Evolutionary conservation across 1,140 invertebrate species (phyloP).

Genomic region (Gonatopus flavifemur): DNA sequence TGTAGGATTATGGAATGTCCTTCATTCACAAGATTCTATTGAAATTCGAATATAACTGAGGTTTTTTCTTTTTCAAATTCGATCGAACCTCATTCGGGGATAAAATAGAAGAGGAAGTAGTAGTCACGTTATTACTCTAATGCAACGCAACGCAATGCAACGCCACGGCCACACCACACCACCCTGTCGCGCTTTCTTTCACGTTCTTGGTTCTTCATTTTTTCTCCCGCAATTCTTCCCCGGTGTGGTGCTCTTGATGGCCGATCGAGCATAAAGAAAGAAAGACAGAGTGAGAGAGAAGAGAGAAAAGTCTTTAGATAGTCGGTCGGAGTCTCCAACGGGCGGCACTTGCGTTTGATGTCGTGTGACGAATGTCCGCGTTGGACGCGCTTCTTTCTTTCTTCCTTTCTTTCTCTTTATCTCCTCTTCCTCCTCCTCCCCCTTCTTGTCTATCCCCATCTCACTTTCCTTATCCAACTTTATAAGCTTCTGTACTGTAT

Average conservation of each 20-base stretch:
- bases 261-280: constrained; percentile 49
- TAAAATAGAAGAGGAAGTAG: too few species aligned
- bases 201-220: constrained; percentile 33
- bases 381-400: constrained; percentile 36
- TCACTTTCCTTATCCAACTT: constrained; percentile 4
- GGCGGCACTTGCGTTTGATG: constrained; percentile 54
- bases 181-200: constrained; percentile 12
- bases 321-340: constrained; percentile 47
- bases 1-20: too few species aligned
- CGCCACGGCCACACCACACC: constrained; percentile 3
- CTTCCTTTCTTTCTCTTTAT: background rate
- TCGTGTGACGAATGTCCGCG: constrained; percentile 56
- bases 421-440: background rate
- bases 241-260: constrained; percentile 44
- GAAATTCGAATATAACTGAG: too few species aligned
- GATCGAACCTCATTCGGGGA: too few species aligned
- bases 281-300: too few species aligned
- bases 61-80: too few species aligned
- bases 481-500: too few species aligned
- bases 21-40: too few species aligned
- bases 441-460: background rate
- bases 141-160: too few species aligned
- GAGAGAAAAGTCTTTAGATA: constrained; percentile 54
- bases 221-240: constrained; percentile 34
- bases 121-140: too few species aligned